These are phyloP conservation scores for Nyctibius bracteatus DNA, from an alignment of 2,113 vertebrate genomes.

Conservation along the genomic window DNA sequence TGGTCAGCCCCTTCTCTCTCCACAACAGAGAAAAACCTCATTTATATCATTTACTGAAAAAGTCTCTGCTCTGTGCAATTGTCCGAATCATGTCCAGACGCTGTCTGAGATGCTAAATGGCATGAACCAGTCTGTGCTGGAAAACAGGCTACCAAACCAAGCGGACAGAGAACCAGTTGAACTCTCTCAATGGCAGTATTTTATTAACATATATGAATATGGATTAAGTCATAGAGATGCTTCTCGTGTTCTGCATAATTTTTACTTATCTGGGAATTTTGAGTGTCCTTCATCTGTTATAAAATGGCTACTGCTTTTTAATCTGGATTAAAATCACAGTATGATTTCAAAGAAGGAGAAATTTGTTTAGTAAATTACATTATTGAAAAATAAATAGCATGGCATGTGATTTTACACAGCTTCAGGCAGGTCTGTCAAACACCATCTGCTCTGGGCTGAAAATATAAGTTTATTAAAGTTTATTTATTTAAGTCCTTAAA, in stretches of 20 bases:
- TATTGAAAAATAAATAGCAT: constrained; percentile 40
- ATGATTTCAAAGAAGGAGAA: not conserved
- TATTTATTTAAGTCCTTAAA: constrained; percentile 67
- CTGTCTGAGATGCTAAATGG: not conserved
- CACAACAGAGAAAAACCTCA: not conserved
- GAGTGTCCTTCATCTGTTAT: not conserved
- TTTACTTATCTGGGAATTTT: not conserved
- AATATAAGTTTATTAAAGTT: constrained; percentile 69
- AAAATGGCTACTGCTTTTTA: not conserved
- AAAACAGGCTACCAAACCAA: not conserved
- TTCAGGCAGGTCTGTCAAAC: constrained; percentile 52
- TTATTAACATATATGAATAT: not conserved
- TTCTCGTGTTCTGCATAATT: not conserved
- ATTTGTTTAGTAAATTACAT: constrained; percentile 56
- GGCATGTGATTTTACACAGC: constrained; percentile 50
- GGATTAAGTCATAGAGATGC: not conserved
- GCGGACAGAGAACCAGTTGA: not conserved
- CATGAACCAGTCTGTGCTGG: not conserved
- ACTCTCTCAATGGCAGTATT: not conserved
- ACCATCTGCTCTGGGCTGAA: constrained; percentile 65
- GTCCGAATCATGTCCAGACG: accelerated
- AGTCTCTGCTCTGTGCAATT: not conserved
- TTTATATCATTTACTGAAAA: not conserved
- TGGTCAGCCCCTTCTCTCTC: not conserved
- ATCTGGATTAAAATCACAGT: not conserved